phyloP scores from a whole-genome alignment of 2,113 vertebrate genomes.

The Oplegnathus fasciatus region DNA sequence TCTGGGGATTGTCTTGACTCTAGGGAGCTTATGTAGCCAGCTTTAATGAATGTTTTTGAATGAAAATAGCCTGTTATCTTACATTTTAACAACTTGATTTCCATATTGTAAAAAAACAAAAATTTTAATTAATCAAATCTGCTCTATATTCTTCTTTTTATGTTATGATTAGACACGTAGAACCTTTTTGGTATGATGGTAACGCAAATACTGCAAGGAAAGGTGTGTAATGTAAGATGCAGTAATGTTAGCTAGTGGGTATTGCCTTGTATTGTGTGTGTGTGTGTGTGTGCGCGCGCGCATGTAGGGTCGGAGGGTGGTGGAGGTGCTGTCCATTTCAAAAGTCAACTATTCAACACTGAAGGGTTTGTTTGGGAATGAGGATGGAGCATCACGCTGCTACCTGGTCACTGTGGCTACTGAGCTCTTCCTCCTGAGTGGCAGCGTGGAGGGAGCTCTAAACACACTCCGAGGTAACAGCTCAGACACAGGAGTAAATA shows the following conservation, averaged over 20 bases:
- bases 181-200: not conserved
- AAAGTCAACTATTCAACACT: constrained; percentile 88
- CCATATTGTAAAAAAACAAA: not conserved
- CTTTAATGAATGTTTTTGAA: not conserved
- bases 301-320: constrained; percentile 89
- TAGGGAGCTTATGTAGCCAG: not conserved
- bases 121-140: not conserved
- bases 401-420: constrained; percentile 90
- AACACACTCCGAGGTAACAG: constrained; percentile 89
- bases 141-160: not conserved
- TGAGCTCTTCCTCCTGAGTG: constrained; percentile 91
- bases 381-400: constrained; percentile 87
- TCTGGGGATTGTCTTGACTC: not conserved
- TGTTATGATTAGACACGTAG: too few species aligned
- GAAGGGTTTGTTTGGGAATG: constrained; percentile 88
- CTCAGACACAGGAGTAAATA: not conserved
- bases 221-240: not conserved
- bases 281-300: not conserved
- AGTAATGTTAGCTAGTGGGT: not conserved
- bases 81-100: not conserved
- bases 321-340: constrained; percentile 85
- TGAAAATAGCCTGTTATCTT: not conserved
- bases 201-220: not conserved
- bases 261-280: not conserved
- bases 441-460: constrained; percentile 88